Evolutionary conservation across 35 echinoderm and acorn worm species (phyloP).

Genomic region (Anneissia japonica): DNA sequence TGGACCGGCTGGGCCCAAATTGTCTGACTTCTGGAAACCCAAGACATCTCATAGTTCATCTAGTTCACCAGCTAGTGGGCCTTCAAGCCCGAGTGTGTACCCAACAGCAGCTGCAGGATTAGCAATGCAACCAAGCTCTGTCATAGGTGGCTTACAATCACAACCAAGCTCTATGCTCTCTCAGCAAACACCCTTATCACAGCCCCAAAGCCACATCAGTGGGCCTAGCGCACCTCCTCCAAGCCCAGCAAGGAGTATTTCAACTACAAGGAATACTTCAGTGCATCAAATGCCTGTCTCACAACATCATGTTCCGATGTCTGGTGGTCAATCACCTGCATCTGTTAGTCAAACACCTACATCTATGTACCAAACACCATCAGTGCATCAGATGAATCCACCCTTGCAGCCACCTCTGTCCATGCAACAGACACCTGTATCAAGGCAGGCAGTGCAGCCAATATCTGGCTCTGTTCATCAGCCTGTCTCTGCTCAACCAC

Average conservation of each 20-base stretch:
- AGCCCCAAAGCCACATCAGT: not conserved
- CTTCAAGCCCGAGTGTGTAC: not conserved
- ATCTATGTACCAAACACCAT: not conserved
- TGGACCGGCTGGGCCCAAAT: constrained; percentile 59
- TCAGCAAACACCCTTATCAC: not conserved
- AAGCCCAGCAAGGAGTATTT: not conserved
- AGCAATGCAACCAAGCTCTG: not conserved
- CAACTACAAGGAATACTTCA: not conserved
- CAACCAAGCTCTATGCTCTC: not conserved
- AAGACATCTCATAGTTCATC: constrained; percentile 29
- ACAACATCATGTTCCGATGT: not conserved
- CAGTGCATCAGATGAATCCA: not conserved
- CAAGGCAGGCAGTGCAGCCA: not conserved
- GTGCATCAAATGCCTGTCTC: not conserved
- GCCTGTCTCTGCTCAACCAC: not conserved
- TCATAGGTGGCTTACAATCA: not conserved
- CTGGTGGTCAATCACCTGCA: not conserved
- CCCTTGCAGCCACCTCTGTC: not conserved
- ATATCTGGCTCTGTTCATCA: not conserved
- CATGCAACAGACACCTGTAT: not conserved
- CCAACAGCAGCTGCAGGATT: not conserved
- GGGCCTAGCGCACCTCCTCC: not conserved
- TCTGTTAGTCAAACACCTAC: not conserved
- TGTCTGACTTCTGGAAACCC: constrained; percentile 93
- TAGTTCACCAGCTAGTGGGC: not conserved